phyloP scores from a whole-genome alignment of 1,140 invertebrate genomes.

The Atopsyche davidsoni region DNA sequence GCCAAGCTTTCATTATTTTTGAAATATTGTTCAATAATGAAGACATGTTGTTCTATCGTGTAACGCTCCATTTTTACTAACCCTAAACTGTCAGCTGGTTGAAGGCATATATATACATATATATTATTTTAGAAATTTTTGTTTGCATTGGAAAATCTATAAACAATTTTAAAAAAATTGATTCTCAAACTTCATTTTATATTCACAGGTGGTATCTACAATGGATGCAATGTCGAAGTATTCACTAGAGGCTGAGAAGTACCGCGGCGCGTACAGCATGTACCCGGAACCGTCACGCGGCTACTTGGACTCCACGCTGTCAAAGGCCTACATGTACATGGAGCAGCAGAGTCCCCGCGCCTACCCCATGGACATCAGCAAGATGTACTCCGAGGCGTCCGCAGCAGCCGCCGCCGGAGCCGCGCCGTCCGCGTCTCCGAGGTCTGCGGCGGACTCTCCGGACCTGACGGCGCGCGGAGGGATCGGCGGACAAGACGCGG shows the following conservation, averaged over 20 bases:
- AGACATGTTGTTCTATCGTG: too few species aligned
- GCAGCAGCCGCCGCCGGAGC: conserved; percentile 44
- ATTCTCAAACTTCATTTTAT: too few species aligned
- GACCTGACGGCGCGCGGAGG: conserved; percentile 48
- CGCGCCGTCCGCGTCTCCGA: conserved; percentile 46
- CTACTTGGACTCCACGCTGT: conserved; percentile 67
- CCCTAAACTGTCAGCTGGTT: too few species aligned
- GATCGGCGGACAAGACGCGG: conserved; percentile 50
- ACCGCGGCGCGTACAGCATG: conserved; percentile 63
- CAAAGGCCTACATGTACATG: conserved; percentile 79
- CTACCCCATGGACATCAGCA: conserved; percentile 62
- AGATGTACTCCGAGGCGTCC: conserved; percentile 55
- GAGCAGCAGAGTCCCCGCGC: conserved; percentile 58
- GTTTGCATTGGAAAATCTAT: too few species aligned
- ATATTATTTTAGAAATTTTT: too few species aligned
- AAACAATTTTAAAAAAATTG: too few species aligned
- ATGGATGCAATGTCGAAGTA: conserved; percentile 73
- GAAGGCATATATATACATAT: too few species aligned
- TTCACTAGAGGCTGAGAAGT: conserved; percentile 69
- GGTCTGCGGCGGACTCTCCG: conserved; percentile 57
- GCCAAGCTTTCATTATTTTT: too few species aligned
- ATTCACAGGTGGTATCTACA: conserved; percentile 58
- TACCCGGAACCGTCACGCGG: conserved; percentile 63
- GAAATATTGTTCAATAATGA: too few species aligned
- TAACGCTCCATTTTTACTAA: too few species aligned